A percentile compares a stretch with the other conserved stretches of the same genome.
phyloP scores from a whole-genome alignment of 2,888 invertebrate genomes.

The Caenorhabditis sp. region DNA sequence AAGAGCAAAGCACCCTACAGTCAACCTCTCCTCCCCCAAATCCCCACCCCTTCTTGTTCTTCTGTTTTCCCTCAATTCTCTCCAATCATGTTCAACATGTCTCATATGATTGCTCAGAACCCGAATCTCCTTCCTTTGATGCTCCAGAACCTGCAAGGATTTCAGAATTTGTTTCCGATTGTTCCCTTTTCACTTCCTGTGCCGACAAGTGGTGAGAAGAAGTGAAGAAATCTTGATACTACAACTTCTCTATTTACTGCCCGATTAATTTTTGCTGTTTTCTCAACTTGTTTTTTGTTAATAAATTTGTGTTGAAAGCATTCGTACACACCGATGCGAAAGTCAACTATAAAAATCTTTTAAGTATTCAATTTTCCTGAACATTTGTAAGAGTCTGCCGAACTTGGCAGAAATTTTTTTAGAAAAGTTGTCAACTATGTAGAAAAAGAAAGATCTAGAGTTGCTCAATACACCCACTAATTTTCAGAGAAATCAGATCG shows the following conservation, averaged over 20 bases:
- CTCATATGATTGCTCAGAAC: neutral
- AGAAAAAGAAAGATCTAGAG: no score
- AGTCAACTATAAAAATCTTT: no score
- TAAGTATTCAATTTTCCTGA: no score
- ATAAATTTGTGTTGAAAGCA: neutral
- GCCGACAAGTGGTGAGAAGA: no score
- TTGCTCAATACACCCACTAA: no score
- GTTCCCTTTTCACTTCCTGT: neutral
- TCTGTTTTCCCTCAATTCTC: neutral
- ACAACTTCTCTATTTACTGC: no score
- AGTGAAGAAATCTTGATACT: no score
- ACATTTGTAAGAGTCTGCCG: no score
- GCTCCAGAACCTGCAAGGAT: constrained; percentile 7
- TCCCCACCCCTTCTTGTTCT: neutral
- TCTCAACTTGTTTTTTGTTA: neutral
- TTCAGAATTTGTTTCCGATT: neutral
- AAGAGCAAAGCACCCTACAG: neutral
- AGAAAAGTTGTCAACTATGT: no score
- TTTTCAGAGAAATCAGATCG: no score
- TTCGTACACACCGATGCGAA: neutral
- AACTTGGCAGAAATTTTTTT: no score
- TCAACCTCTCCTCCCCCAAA: neutral
- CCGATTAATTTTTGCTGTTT: neutral
- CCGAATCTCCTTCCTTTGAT: neutral
- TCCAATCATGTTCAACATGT: neutral